Evolutionary conservation across 1,140 invertebrate species (phyloP), one percentile per base, ranked within the genome.

Genomic region (Druon quercuslanigerum): DNA sequence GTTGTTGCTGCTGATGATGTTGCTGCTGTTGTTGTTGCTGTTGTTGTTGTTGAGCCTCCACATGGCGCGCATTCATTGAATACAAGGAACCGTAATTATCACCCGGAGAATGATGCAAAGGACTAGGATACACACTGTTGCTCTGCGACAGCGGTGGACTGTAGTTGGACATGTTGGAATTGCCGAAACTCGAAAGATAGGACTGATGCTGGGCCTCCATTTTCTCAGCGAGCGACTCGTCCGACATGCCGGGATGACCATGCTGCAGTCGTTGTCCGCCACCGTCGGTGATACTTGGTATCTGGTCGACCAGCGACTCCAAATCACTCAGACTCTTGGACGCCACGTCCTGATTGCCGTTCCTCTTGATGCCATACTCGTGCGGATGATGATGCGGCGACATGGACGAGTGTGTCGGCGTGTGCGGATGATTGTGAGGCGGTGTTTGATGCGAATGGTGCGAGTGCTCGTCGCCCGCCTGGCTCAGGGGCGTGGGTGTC

Each of bases 241-340:
- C 89, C 13, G 78, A 72, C 74, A 90, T 88, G n/a, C 60, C 60
- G 46, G 25, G 60, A 66, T 91, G 89, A 0, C 85, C 72, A n/a
- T 90, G 90, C 7, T 88, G 88, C 0, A 90, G 80, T 12, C 90
- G 85, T 20, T 91, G 90, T 9, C 81, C 88, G 3, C 90, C 94
- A 40, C 92, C 94, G 75, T 96, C 96, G 57, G 95, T 94, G 88
- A 97, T 96, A 82, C 96, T 96, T 9, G 96, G 96, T 88, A 97
- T 98, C 92, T 97, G 96, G 91, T 97, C 96, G 20, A 98, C 96
- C 12, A 98, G 91, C 17, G 96, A 97, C 90, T 97, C 96, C 6
- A 97, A 92, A 51, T 96, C 96, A 11, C 96, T 97, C n/a, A 97
- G 91, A 85, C 96, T 97, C 88, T 97, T 97, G 1, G 96, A 95